Evolutionary conservation across 2,113 vertebrate genomes (phyloP).

Genomic region (Uropsilus gracilis): DNA sequence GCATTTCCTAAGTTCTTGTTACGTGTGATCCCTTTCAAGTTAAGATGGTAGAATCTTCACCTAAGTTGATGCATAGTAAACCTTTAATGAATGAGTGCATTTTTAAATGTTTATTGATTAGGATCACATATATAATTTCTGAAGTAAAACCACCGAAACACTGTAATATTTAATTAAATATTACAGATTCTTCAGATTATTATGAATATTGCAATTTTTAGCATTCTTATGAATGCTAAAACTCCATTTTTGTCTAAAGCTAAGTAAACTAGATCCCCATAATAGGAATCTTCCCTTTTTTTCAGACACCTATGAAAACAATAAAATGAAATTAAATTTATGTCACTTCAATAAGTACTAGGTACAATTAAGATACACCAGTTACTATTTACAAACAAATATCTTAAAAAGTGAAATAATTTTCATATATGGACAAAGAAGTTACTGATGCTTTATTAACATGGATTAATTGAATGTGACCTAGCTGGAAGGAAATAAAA

Average conservation of each 20-base stretch:
- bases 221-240: background rate
- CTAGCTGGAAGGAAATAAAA: background rate
- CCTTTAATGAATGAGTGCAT: background rate
- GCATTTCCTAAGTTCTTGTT: background rate
- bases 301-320: background rate
- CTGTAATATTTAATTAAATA: background rate
- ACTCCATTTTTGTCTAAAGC: constrained; percentile 26
- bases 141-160: background rate
- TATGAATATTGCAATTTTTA: background rate
- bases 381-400: background rate
- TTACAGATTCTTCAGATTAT: background rate
- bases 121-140: background rate
- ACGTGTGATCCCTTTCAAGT: background rate
- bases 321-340: constrained; percentile 29
- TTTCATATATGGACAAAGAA: background rate
- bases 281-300: background rate
- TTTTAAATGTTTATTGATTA: constrained; percentile 1
- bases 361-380: background rate
- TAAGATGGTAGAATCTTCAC: background rate
- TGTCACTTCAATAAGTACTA: background rate
- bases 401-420: background rate
- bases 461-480: background rate
- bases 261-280: background rate
- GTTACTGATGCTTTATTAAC: background rate
- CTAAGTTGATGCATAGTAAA: background rate